phyloP scores from a whole-genome alignment of 2,888 invertebrate genomes.

The Agelastica alni region DNA sequence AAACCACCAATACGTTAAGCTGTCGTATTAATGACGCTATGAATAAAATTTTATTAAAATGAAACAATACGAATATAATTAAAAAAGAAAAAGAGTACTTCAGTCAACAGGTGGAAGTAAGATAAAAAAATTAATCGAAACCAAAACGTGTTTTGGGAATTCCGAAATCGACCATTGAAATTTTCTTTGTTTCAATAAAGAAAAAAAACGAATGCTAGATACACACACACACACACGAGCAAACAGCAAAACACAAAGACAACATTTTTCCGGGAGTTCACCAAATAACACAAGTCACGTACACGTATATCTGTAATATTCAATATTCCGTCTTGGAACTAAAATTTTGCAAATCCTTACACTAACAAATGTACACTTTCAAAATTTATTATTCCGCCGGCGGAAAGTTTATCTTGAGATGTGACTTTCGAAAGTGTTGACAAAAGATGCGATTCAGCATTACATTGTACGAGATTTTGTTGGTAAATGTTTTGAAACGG shows the following conservation, averaged over 20 bases:
- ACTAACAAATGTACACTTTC: conserved; percentile 11
- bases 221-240: neutral
- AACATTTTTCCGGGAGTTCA: neutral
- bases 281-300: conserved; percentile 1
- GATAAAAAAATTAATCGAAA: too few relatives aligned
- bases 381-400: conserved; percentile 12
- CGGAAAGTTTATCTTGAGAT: conserved; percentile 13
- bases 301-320: conserved; percentile 15
- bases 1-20: too few relatives aligned
- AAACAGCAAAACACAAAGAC: neutral
- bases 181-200: too few relatives aligned
- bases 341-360: conserved; percentile 11
- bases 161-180: too few relatives aligned
- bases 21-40: too few relatives aligned
- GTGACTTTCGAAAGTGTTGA: conserved; percentile 10
- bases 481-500: too few relatives aligned
- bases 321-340: conserved; percentile 7
- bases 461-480: neutral
- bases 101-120: too few relatives aligned
- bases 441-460: conserved; percentile 11
- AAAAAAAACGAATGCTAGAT: too few relatives aligned
- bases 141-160: too few relatives aligned
- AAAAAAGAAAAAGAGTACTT: too few relatives aligned
- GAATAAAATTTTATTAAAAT: too few relatives aligned
- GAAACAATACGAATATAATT: too few relatives aligned